Base-by-base conservation (phyloP, 2,888 invertebrate genomes). In the Dendrolimus houi region DNA sequence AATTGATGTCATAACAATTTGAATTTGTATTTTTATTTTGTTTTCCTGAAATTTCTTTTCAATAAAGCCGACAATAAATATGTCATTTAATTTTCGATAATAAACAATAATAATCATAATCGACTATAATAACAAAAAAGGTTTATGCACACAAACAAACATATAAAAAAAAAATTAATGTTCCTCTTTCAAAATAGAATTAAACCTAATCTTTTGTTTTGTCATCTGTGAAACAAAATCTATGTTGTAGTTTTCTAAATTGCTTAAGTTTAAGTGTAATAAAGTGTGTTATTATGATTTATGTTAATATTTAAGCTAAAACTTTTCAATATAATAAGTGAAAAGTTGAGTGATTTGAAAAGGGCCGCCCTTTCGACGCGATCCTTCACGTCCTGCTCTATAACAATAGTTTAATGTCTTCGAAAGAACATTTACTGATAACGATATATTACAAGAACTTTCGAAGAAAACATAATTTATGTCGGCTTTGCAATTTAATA, bases 371-470 rank as follows among this genome's bases (percentile, higher is more conserved):
- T 67, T 64, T 66, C 59, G 62, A 70, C 66, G 76, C 75, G 74
- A 69, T 74, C 76, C 73, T 74, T 70, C 68, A 59, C 58, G 61
- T 71, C 71, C 65, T 55, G 69, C 69, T 63, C 67, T 41, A 59
- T 69, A 70, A 72, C 64, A 70, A 69, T 67, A 76, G 74, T 69
- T 82, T 81, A 80, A 83, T 83, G 82, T 79, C 71, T 82, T 75
- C 81, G 70, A 79, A 77, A 72, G 62, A 73, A 67, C 74, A 79
- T 69, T 70, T 75, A 66, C 70, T 75, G 62, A 64, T 72, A 67
- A 75, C 76, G 71, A 75, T 75, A 71, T 79, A 82, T 65, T 83
- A 79, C 70, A 83, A 78, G 71, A 83, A 81, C 64, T 83, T 81
- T 77, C 75, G 84, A 71, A 81, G 77, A 82, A 84, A 82, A 81